phyloP scores from a whole-genome alignment of 2,113 vertebrate species.

The Podocnemis expansa region DNA sequence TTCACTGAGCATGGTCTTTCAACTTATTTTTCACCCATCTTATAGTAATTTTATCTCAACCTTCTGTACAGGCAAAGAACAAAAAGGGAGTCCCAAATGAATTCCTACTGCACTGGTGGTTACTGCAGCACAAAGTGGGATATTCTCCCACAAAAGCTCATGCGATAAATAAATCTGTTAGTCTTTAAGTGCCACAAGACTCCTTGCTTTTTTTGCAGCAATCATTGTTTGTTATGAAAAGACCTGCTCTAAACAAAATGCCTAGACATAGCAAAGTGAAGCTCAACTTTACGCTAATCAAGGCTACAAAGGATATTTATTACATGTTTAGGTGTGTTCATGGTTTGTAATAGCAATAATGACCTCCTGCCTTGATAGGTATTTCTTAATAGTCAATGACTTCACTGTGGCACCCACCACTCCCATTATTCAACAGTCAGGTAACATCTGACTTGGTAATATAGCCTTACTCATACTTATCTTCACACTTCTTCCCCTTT shows the following conservation, averaged over 20 bases:
- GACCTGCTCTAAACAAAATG: slow-evolving; percentile 39
- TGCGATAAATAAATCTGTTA: no score
- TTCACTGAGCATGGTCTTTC: background rate
- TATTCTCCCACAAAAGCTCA: no score
- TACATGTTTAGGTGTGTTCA: slow-evolving; percentile 6
- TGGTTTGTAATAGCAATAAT: slow-evolving; percentile 1
- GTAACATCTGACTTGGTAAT: background rate
- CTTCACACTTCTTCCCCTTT: background rate
- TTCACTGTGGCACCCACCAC: background rate
- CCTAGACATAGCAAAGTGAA: background rate
- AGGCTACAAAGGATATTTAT: slow-evolving; percentile 45
- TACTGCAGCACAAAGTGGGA: no score
- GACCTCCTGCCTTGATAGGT: slow-evolving; percentile 29
- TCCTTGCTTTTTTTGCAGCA: no score
- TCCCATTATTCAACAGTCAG: background rate
- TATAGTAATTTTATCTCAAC: background rate
- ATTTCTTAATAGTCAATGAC: background rate
- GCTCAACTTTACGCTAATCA: slow-evolving; percentile 7
- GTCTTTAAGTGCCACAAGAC: no score
- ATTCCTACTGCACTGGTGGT: slow-evolving; percentile 53
- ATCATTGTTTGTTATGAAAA: background rate
- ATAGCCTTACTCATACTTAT: background rate
- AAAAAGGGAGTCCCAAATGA: slow-evolving; percentile 20
- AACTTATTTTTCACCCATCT: background rate
- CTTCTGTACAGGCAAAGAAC: slow-evolving; percentile 45